phyloP scores from a whole-genome alignment of 2,888 invertebrate genomes.

The Pantelozetes paolii region DNA sequence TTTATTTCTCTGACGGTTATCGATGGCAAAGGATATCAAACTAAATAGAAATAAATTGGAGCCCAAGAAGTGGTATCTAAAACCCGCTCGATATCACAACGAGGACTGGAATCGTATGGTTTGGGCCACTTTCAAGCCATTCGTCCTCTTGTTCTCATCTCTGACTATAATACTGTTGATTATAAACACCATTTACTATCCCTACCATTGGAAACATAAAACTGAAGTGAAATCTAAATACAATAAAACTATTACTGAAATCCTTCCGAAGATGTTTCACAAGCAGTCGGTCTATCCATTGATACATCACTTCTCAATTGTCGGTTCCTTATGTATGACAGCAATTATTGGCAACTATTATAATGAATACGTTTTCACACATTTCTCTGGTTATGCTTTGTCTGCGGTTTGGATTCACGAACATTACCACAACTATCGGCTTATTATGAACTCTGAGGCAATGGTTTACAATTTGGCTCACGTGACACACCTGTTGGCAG shows the following conservation, averaged over 20 bases:
- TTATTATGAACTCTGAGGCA: background rate
- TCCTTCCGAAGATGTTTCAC: background rate
- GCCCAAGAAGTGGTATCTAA: background rate
- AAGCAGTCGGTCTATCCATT: background rate
- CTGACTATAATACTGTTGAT: background rate
- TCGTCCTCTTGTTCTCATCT: background rate
- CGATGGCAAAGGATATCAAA: background rate
- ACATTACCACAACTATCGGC: background rate
- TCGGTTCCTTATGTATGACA: background rate
- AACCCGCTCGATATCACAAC: background rate
- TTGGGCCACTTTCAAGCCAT: conserved; percentile 13
- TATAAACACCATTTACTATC: background rate
- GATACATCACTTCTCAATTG: background rate
- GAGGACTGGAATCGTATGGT: conserved; percentile 20
- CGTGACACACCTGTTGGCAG: background rate
- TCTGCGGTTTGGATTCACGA: conserved; percentile 5
- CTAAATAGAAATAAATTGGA: background rate
- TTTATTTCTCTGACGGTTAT: too few relatives aligned
- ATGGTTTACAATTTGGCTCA: conserved; percentile 9
- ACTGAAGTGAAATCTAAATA: background rate
- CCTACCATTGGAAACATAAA: too few relatives aligned
- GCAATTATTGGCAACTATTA: background rate
- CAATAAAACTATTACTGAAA: background rate
- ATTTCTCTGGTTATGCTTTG: background rate
- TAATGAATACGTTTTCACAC: background rate